Base-by-base conservation (phyloP, 2,113 vertebrate genomes). In the Coracopsis vasa region DNA sequence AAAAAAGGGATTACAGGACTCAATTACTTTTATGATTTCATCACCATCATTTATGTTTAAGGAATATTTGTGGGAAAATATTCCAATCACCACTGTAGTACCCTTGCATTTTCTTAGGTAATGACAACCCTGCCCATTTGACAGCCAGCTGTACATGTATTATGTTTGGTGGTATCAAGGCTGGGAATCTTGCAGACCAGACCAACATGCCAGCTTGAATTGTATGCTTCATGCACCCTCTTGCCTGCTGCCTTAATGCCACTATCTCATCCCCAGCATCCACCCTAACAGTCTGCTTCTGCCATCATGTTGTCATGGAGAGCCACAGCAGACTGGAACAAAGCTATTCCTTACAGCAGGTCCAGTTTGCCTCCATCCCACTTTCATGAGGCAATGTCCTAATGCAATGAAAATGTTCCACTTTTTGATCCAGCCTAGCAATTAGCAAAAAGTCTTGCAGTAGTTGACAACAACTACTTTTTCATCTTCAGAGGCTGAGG, bases 321-420 rank as follows among this genome's bases (percentile, higher is more conserved):
- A 66, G 13, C 33, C 42, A 35, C 61, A 35, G 74, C 56, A 58
- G 28, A 19, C 15, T 5, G 35, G 31, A 45, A 20, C 37, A 94
- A 87, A 69, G 73, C 39, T 2, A 2, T 28, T 27, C 61, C 50
- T 58, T 23, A 58, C 1, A 2, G 0, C 1, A 2, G 0, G 0
- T 37, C 41, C 60, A 87, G 45, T 28, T 70, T 37, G 31, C 28
- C 37, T 80, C 35, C 37, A 41, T 7, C 41, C 58, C 45, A 13
- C 41, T 45, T 20, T 21, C 18, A 24, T 4, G 12, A 94, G 60
- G n/a, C 10, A 58, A 58, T 3, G 10, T 50, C 29, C 29, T 64
- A 29, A 54, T 71, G 27, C 14, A 31, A 41, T n/a, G 16, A 50
- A 81, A 89, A 78, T 1, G 7, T 24, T 81, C 33, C 20, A 6